Base-by-base conservation (phyloP, 2,113 vertebrate species). In the Gallinago undulata region DNA sequence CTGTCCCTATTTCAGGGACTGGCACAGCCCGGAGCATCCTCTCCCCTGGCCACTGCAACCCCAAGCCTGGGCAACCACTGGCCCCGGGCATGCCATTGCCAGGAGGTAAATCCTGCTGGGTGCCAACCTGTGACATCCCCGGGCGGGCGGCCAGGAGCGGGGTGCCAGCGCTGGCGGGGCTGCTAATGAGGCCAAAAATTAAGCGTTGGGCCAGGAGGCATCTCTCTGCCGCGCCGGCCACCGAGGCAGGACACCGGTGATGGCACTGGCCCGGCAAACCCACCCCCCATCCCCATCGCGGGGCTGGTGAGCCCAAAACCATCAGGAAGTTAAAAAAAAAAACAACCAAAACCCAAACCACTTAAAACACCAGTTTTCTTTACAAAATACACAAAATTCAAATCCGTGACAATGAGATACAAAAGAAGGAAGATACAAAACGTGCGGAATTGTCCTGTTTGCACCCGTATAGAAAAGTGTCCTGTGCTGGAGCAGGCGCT, bases 381-480 rank as follows among this genome's bases (percentile, higher is more conserved):
- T 98, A 98, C 80, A 98, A 98, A 98, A 98, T 91, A 96, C 97
- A 96, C 97, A 96, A 94, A 84, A 94, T 91, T 87, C 82, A 84
- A 95, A 73, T 90, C 96, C 75, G 95, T 97, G 96, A 96, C 95
- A 98, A 96, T 94, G 97, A 97, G 97, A 80, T 98, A 98, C 97
- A 98, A 98, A 98, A 98, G 80, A 98, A 96, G n/a, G 84, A 70
- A 81, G 91, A 96, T 97, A 97, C 0, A 97, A 97, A 98, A 98
- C 33, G 94, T 98, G 98, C 30, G 98, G 98, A 98, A 98, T 94
- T 87, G 74, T 98, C 90, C 94, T 68, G 21, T 96, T 97, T 97
- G 98, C 97, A 98, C 97, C 98, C 93, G 25, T 57, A 92, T 97
- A 97, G 93, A 98, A 98, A 98, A 97, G 96, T 90, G 94, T 85